Base-by-base conservation (phyloP, 1,140 invertebrate species). In the Formica selysi region DNA sequence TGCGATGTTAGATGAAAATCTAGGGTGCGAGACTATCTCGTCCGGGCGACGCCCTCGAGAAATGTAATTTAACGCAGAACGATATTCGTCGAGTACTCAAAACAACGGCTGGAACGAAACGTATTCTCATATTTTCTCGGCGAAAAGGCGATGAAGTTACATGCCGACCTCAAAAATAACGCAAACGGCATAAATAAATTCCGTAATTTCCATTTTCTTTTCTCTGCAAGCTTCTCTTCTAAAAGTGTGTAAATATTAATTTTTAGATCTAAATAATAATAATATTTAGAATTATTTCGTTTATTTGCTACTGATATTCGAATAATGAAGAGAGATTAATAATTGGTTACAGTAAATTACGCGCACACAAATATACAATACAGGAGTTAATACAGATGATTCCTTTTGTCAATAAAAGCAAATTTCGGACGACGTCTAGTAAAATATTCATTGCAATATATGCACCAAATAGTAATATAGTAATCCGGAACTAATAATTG, bases 1-100 rank as follows among this genome's bases (percentile, higher is more conserved):
- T n/a, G 3, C 41, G 3, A 44, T 59, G 76, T 64, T 81, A 81
- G 29, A 89, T 88, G 76, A 86, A 81, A 81, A 86, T 81, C 68
- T 86, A 89, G 61, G 74, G 10, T 64, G 54, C 1, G 10, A 51
- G 80, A 86, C 13, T 70, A 67, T 89, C 57, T 70, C 19, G 62
- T 65, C 57, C 19, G 87, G 54, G 57, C 62, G 70, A 81, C 83
- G 87, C 70, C 76, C 74, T 26, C 38, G 70, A 89, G 87, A 81
- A 89, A 89, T 89, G 87, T 88, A 89, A 89, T 89, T 89, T 89
- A 76, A 89, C 80, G 51, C 29, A 16, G 44, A 88, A 76, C 57
- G 83, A 86, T 89, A 89, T 80, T 80, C 70, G 26, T 61, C 57
- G 54, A 76, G 70, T 74, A 76, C 83, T 76, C 41, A 68, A 89